Evolutionary conservation across 2,113 vertebrate species (phyloP).

Genomic region (Eonycteris spelaea): DNA sequence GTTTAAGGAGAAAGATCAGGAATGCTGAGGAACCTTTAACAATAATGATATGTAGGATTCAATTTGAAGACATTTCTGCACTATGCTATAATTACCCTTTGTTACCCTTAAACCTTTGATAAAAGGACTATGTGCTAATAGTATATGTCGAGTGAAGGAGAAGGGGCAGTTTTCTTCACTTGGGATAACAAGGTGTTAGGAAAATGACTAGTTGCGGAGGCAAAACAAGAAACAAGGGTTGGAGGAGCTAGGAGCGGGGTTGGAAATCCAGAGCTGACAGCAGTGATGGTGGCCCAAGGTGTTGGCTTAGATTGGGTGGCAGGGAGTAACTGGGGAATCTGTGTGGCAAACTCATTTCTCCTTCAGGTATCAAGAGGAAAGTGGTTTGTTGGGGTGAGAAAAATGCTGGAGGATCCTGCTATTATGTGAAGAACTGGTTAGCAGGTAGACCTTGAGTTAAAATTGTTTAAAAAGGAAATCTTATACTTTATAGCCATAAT

Average conservation of each 20-base stretch:
- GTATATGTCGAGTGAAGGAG: background rate
- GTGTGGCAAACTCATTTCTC: background rate
- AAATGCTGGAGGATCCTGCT: background rate
- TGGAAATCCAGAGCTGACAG: background rate
- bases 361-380: background rate
- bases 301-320: background rate
- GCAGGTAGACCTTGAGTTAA: background rate
- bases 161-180: background rate
- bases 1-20: background rate
- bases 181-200: background rate
- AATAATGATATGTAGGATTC: background rate
- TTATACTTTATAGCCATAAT: background rate
- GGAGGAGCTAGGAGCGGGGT: background rate
- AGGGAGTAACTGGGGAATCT: background rate
- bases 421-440: background rate
- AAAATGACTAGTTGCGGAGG: background rate
- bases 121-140: background rate
- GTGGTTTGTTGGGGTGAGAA: background rate
- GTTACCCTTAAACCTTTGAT: background rate
- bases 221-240: background rate
- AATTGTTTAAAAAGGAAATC: background rate
- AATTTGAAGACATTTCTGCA: background rate
- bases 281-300: background rate
- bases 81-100: background rate
- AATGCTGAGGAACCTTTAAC: background rate